These are phyloP conservation scores for Larimichthys crocea DNA, from an alignment of 2,113 vertebrate genomes.

Conservation along the genomic window DNA sequence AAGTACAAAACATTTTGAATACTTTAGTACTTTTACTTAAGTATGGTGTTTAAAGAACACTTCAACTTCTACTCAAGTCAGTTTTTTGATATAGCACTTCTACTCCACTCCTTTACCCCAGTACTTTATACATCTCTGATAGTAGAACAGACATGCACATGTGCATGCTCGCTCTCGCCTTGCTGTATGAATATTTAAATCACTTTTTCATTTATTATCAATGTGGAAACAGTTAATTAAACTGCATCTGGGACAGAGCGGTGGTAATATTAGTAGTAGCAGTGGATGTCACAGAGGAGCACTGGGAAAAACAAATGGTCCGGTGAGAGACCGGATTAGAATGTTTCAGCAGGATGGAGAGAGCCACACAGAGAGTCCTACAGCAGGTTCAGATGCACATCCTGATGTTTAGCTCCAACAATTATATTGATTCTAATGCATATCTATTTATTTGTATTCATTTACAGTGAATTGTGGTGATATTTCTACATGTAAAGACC, in stretches of 20 bases:
- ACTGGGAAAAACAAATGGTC: background rate
- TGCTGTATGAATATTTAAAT: constrained; percentile 39
- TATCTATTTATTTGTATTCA: background rate
- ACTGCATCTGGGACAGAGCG: constrained; percentile 2
- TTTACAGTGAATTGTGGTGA: background rate
- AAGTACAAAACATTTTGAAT: too few relatives aligned
- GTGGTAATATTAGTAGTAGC: background rate
- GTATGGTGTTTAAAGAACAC: too few relatives aligned
- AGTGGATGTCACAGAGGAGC: constrained; percentile 16
- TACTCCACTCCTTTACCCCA: too few relatives aligned
- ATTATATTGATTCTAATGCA: background rate
- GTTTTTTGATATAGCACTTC: too few relatives aligned
- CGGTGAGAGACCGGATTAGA: background rate
- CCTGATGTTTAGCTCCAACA: constrained; percentile 5
- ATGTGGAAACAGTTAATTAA: constrained; percentile 13
- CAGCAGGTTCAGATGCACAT: too few relatives aligned
- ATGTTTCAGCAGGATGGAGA: constrained; percentile 25
- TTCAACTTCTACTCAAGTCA: too few relatives aligned
- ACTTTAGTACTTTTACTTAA: too few relatives aligned
- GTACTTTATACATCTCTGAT: too few relatives aligned
- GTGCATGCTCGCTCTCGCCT: background rate
- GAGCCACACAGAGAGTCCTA: background rate
- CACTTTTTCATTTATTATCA: constrained; percentile 43
- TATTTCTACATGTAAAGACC: background rate
- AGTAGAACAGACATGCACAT: background rate